Evolutionary conservation across 1,140 invertebrate species (phyloP), one percentile per base, ranked within the genome.

Genomic region (Latrodectus geometricus): DNA sequence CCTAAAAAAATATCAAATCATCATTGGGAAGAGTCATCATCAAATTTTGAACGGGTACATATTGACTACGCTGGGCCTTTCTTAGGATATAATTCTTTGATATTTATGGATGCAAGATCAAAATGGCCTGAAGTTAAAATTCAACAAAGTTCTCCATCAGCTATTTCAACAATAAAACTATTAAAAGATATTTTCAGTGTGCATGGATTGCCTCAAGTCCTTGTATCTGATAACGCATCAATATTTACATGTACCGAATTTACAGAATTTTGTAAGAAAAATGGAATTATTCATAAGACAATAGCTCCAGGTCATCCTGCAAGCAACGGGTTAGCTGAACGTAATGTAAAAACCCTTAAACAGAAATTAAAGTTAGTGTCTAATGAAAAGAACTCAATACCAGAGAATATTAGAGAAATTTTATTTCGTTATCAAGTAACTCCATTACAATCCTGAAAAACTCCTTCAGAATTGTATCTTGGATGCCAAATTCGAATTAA

Each of bases 61-160:
- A 78, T 78, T 11, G 76, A 78, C 20, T 78, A 78, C n/a, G 76
- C 76, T 17, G 76, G 76, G 8, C 76, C 76, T 23, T 78, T 78
- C 17, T 23, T 66, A 23, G 7, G 35, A 8, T 14, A 78, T 66
- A 0, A 49, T 21, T 78, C n/a, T 78, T 50, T 78, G 11, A 14
- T 78, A 35, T 0, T 66, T 0, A 20, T 78, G 23, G 72, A 66
- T 49, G 17, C 54, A 35, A 65, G 9, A 66, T 48, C 56, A 66
- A 78, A 78, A 66, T 78, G 76, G 54, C 21, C 48, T 17, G 35
- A 66, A 78, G n/a, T 78, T 49, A 35, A 66, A 49, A 8, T n/a
- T 15, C 5, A 35, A 23, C 14, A n/a, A 23, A 68, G 15, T 8
- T 66, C 77, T 15, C 56, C 52, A 17, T n/a, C 20, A 17, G 61